Evolutionary conservation across 2,113 vertebrate species (phyloP), one percentile per base, ranked within the genome.

Genomic region (Eurystomus gularis): DNA sequence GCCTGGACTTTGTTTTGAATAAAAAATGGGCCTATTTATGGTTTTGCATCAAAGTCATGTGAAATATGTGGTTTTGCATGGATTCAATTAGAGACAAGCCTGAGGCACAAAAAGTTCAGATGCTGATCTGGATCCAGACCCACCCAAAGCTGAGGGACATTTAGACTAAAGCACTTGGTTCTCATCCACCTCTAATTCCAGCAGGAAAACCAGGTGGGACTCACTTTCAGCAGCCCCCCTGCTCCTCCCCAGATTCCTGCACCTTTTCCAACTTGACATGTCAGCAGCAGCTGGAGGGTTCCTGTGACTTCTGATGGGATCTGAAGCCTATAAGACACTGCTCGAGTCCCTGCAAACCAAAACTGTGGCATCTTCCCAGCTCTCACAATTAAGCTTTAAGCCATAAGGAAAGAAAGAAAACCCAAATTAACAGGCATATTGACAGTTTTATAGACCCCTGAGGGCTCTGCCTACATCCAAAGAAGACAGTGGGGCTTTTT

Each of bases 1-100:
- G 88, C 81, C 94, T 92, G 80, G 92, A 88, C 69, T 82, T 96
- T 13, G 79, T 95, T 97, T 96, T 51, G 62, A 81, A 83, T 91
- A 57, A 82, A 57, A 33, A 60, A 91, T 75, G 31, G 61, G 65
- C 49, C 83, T 91, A 94, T 94, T 96, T 97, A 92, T 92, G 92
- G 94, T 61, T 96, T 96, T 92, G 77, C 94, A 96, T 96, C 95
- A 95, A 96, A 97, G 96, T 91, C 88, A 92, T 94, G 91, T 65
- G 93, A 97, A 96, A 87, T 82, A 86, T 94, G 92, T 96, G 94
- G 88, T 57, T 95, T 96, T 92, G 88, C 81, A 94, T 95, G 96
- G 94, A 89, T 96, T 96, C 83, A 96, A 95, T 96, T 96, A 96
- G 61, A 89, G 58, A 86, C 65, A 71, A 94, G 95, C 96, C 91